Evolutionary conservation across 2,888 invertebrate species (phyloP), one percentile per base, ranked within the genome.

Genomic region (Scrobipalpa costella): DNA sequence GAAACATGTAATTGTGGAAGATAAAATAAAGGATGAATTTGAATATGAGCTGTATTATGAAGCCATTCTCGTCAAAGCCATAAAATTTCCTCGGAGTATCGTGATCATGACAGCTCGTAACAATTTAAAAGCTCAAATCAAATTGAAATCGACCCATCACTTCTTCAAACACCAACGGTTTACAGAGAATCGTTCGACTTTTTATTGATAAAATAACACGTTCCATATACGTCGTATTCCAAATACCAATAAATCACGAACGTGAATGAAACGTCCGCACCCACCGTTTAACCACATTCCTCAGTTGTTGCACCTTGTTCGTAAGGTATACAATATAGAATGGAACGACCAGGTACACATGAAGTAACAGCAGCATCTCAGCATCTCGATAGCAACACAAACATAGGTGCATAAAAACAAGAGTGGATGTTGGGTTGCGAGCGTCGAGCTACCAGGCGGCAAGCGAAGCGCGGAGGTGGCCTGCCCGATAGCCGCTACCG

Each of bases 201-300:
- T 66, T 63, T 65, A 62, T 67, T 67, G 63, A 65, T 64, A 67
- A 66, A 63, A 63, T 68, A 68, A 62, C 63, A 64, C 65, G 66
- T 62, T 61, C 74, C 77, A 76, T 78, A 77, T 79, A 78, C 73
- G 78, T 84, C 81, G 80, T 85, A 85, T 80, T 81, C 78, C 77
- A 81, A 85, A 86, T 84, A 83, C 78, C 80, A 73, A 76, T 78
- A 77, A 72, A 76, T 73, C 78, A 79, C 80, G 77, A 79, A 84
- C 80, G 77, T 88, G 86, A 88, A 88, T 87, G 88, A 86, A 88
- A 84, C 74, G 75, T 75, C 76, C 80, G 81, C 77, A 80, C 78
- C 79, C 73, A 82, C 79, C 77, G 80, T 85, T 86, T 77, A 81
- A 74, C 73, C 73, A 74, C 65, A 65, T 65, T 65, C 65, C 65